Conservation (phyloP, 1,140 invertebrate genomes). For the Drosophila azteca region DNA sequence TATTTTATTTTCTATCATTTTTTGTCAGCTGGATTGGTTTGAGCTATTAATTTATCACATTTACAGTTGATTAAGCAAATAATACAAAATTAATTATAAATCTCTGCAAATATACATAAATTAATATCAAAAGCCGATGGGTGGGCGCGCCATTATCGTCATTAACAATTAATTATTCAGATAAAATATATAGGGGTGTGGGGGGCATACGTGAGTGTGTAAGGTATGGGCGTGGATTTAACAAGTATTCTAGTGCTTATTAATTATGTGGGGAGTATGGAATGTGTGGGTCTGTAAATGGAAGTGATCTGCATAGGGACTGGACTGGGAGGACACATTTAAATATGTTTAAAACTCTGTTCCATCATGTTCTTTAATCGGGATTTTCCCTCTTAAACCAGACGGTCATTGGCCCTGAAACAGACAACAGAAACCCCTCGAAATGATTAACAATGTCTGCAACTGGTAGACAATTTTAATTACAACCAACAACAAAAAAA, state of each 20-base stretch:
- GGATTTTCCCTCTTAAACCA: conserved; percentile 15
- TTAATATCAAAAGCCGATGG: conserved; percentile 38
- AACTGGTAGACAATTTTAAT: conserved; percentile 68
- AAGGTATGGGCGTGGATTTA: conserved; percentile 17
- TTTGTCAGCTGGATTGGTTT: conserved; percentile 43
- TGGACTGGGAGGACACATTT: too few relatives aligned
- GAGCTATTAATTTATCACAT: conserved; percentile 75
- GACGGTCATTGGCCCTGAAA: conserved; percentile 41
- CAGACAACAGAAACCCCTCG: neutral
- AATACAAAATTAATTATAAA: conserved; percentile 73
- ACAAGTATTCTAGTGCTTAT: conserved; percentile 15
- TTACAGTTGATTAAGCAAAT: conserved; percentile 72
- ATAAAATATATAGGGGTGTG: conserved; percentile 39
- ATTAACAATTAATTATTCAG: conserved; percentile 79
- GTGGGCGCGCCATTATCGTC: conserved; percentile 43
- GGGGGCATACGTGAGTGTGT: neutral
- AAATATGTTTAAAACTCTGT: conserved; percentile 7
- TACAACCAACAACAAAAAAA: conserved; percentile 34
- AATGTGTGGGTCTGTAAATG: neutral
- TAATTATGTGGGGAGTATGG: conserved; percentile 22
- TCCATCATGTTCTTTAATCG: conserved; percentile 11
- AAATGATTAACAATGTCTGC: conserved; percentile 66
- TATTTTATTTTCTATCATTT: conserved; percentile 9
- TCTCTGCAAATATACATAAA: conserved; percentile 50
- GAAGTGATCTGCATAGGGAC: neutral